These are phyloP conservation scores for Zophobas morio DNA, from an alignment of 1,140 invertebrate genomes.

Conservation along the genomic window DNA sequence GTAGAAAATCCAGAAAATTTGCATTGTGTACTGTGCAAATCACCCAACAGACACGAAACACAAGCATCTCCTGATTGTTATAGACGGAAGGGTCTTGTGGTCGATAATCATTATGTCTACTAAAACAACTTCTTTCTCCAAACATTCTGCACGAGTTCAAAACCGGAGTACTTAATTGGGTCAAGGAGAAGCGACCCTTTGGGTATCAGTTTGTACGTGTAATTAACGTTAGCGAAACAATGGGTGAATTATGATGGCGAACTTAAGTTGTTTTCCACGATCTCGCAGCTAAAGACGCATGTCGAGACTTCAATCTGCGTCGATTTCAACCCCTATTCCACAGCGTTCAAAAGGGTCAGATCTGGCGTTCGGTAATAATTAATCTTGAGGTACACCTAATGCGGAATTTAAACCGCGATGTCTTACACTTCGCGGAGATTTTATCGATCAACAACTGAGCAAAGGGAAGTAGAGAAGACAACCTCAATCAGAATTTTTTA, in stretches of 20 bases:
- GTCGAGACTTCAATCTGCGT: slow-evolving; percentile 2
- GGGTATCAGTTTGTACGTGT: not conserved
- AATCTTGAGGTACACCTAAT: slow-evolving; percentile 7
- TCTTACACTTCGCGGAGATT: too few relatives aligned
- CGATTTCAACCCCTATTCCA: slow-evolving; percentile 1
- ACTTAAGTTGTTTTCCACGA: slow-evolving; percentile 10
- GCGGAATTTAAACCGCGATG: not conserved
- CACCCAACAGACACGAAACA: slow-evolving; percentile 7
- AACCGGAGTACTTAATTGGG: slow-evolving; percentile 10
- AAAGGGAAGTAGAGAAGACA: too few relatives aligned
- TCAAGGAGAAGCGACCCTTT: not conserved
- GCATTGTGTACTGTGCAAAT: slow-evolving; percentile 6
- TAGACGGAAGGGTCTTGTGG: not conserved
- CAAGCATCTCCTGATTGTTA: not conserved
- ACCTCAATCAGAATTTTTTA: too few relatives aligned
- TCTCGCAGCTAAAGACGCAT: not conserved
- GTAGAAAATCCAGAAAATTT: slow-evolving; percentile 24
- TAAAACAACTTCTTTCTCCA: not conserved
- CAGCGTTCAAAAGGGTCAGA: not conserved
- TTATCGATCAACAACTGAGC: too few relatives aligned
- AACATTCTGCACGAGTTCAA: not conserved
- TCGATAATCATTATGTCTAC: slow-evolving; percentile 4
- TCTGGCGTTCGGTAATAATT: slow-evolving; percentile 13
- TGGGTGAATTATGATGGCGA: not conserved
- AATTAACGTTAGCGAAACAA: slow-evolving; percentile 27